Evolutionary conservation across 2,797 vertebrate genomes (phyloP).

Genomic region (Platalea minor): DNA sequence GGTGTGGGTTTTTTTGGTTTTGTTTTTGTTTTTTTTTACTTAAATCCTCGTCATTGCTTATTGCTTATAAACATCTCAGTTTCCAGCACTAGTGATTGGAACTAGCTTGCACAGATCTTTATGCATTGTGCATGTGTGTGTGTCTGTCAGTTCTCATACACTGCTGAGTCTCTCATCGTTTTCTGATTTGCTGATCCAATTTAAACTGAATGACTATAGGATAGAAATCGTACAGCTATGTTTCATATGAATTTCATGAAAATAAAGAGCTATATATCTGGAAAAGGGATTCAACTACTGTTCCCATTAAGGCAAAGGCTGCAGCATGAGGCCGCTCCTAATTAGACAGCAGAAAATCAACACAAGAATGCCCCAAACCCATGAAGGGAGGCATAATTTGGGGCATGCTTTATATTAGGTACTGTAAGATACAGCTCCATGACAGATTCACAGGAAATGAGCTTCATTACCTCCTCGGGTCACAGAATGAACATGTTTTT

Average conservation of each 20-base stretch:
- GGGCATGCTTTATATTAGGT: slow-evolving; percentile 4
- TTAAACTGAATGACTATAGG: not conserved
- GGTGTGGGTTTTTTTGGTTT: too few species aligned
- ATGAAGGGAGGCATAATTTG: slow-evolving; percentile 5
- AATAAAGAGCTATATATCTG: not conserved
- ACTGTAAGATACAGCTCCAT: not conserved
- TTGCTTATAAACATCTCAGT: not conserved
- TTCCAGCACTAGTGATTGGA: not conserved
- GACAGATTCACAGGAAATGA: slow-evolving; percentile 46
- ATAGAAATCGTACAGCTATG: not conserved
- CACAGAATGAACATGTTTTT: slow-evolving; percentile 32
- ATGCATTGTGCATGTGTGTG: not conserved
- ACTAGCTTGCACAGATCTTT: not conserved
- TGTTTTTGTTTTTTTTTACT: not conserved
- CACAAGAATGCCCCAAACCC: not conserved
- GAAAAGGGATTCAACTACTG: not conserved
- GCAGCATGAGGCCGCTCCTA: not conserved
- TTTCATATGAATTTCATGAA: not conserved
- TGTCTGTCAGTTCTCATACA: not conserved
- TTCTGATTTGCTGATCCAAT: not conserved
- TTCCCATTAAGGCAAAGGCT: not conserved
- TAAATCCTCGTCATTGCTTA: not conserved
- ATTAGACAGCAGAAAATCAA: not conserved
- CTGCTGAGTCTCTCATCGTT: not conserved
- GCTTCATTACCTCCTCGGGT: slow-evolving; percentile 50